Conservation (phyloP, 2,113 vertebrate species). For the Lathamus discolor region DNA sequence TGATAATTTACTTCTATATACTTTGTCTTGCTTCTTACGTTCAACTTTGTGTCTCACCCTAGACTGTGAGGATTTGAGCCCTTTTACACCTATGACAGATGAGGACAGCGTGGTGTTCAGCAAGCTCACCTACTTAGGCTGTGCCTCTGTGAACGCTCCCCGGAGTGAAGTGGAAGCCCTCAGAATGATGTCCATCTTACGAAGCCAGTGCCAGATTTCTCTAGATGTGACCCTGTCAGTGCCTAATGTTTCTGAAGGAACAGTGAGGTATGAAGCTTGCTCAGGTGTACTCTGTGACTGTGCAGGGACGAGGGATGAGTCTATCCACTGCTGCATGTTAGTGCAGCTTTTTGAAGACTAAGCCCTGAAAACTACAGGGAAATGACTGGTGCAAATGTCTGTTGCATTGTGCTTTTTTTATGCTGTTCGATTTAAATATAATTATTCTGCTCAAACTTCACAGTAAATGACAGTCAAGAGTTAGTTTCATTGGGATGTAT, state of each 20-base stretch:
- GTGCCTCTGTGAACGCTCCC: conserved; percentile 95
- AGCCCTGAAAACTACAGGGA: background rate
- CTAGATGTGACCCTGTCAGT: conserved; percentile 94
- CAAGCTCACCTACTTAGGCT: conserved; percentile 96
- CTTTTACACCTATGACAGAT: conserved; percentile 87
- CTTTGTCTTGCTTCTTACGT: background rate
- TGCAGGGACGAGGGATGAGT: background rate
- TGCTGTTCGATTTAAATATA: background rate
- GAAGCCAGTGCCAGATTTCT: conserved; percentile 92
- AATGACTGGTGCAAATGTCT: background rate
- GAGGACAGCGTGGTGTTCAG: conserved; percentile 98
- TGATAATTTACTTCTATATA: fast-evolving
- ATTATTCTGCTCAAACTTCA: background rate
- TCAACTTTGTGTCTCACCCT: background rate
- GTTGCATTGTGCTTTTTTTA: background rate
- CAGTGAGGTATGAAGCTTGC: conserved; percentile 82
- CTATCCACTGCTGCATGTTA: background rate
- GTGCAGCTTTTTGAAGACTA: background rate
- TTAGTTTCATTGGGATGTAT: background rate
- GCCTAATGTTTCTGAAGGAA: conserved; percentile 95
- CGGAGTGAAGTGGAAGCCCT: conserved; percentile 96
- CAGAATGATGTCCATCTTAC: conserved; percentile 95
- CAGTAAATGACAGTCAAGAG: background rate
- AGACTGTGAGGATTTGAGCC: conserved; percentile 79
- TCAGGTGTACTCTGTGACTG: background rate